Percentiles rank a stretch among this genome's conserved stretches.
Conservation (phyloP, 2,797 vertebrate genomes). For the Lophotriccus pileatus region DNA sequence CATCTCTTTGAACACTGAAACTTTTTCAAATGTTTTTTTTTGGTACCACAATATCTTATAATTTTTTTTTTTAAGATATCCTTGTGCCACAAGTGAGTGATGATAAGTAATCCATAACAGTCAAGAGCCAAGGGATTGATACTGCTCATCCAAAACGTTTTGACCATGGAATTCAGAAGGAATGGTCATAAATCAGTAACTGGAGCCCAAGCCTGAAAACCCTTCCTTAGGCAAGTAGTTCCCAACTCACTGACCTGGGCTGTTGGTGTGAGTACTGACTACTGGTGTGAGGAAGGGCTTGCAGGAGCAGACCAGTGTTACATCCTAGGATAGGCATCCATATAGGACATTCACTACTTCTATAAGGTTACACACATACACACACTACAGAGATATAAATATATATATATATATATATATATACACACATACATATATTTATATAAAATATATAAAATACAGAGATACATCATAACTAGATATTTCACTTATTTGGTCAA, state of each 20-base stretch:
- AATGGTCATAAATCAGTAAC: conserved; percentile 60
- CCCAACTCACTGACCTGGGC: not conserved
- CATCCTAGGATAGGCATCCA: not conserved
- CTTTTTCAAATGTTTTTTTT: not conserved
- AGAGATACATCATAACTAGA: not conserved
- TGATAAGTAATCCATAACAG: not conserved
- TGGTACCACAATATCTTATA: not conserved
- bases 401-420: not conserved
- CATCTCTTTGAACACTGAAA: not conserved
- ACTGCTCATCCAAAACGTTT: conserved; percentile 25
- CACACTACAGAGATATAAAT: not conserved
- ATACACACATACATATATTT: not conserved
- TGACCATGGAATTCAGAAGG: conserved; percentile 54
- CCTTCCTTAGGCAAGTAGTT: conserved; percentile 37
- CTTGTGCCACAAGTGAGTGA: not conserved
- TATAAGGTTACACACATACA: not conserved
- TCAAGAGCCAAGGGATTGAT: not conserved
- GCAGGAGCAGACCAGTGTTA: conserved; percentile 43
- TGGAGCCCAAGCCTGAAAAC: conserved; percentile 61
- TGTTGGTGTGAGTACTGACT: not conserved
- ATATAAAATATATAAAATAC: not conserved
- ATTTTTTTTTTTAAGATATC: not conserved
- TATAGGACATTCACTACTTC: not conserved
- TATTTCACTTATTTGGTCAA: not conserved
- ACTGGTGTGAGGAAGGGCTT: conserved; percentile 33